phyloP scores from a whole-genome alignment of 2,888 invertebrate genomes.

The Thymelicus sylvestris region DNA sequence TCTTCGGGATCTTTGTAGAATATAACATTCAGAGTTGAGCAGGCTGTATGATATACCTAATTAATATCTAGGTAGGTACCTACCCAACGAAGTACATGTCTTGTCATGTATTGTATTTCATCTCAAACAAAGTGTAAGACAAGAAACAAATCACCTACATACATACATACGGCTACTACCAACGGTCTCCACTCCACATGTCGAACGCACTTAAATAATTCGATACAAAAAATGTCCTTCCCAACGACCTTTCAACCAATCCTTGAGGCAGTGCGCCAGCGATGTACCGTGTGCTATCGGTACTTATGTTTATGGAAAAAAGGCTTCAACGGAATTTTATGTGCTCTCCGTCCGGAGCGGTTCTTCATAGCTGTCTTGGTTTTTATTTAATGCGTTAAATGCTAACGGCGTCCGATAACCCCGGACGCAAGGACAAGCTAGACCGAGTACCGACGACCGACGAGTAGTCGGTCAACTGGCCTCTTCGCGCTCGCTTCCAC shows the following conservation, averaged over 20 bases:
- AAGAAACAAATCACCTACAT: constrained; percentile 11
- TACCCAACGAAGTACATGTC: no score
- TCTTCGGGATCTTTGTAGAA: no score
- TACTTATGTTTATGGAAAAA: constrained; percentile 72
- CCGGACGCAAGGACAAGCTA: constrained; percentile 76
- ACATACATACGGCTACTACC: constrained; percentile 39
- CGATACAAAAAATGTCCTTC: constrained; percentile 76
- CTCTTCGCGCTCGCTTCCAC: constrained; percentile 20
- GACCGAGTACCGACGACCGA: constrained; percentile 49
- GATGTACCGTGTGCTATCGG: constrained; percentile 75
- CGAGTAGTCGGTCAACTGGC: constrained; percentile 39
- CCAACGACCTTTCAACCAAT: constrained; percentile 74
- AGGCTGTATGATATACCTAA: no score
- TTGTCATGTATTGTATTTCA: background rate
- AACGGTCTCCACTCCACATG: constrained; percentile 47
- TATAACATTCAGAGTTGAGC: no score
- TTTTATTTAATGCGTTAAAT: constrained; percentile 78
- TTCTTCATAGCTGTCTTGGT: constrained; percentile 77
- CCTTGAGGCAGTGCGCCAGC: constrained; percentile 53
- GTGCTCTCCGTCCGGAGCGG: constrained; percentile 69
- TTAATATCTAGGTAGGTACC: no score
- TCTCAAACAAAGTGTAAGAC: background rate
- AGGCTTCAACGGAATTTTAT: constrained; percentile 81
- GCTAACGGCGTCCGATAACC: constrained; percentile 82
- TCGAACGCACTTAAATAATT: constrained; percentile 58